A percentile compares a stretch with the other conserved stretches of the same genome.
Evolutionary conservation across 1,140 invertebrate genomes (phyloP).

Genomic region (Apocrypta bakeri): DNA sequence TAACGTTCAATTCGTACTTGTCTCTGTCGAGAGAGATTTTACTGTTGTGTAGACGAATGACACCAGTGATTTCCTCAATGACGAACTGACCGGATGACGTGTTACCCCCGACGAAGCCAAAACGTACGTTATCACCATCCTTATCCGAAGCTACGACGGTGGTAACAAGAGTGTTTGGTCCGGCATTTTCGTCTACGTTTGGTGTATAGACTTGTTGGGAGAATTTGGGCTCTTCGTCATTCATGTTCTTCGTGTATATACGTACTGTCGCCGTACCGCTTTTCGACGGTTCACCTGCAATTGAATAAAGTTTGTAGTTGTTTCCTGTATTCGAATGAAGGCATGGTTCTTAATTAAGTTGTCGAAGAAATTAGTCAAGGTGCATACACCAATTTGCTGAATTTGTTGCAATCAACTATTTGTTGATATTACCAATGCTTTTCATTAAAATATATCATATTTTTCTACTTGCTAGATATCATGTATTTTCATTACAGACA

Average conservation of each 20-base stretch:
- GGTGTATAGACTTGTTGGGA: conserved; percentile 97
- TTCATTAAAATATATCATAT: no score
- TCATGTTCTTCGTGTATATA: conserved; percentile 96
- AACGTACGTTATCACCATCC: conserved; percentile 95
- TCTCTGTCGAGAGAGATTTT: conserved; percentile 88
- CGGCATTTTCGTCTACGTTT: conserved; percentile 96
- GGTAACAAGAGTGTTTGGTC: conserved; percentile 93
- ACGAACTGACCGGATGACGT: conserved; percentile 94
- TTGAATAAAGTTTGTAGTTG: neutral
- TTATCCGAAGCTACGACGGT: conserved; percentile 96
- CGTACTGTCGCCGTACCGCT: conserved; percentile 93
- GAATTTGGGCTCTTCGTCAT: conserved; percentile 97
- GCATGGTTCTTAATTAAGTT: no score
- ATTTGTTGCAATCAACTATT: no score
- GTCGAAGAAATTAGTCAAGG: no score
- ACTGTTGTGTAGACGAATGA: conserved; percentile 91
- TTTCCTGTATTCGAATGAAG: no score
- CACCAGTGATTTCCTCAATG: conserved; percentile 95
- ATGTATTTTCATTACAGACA: no score
- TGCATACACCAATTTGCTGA: no score
- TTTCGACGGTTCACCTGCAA: conserved; percentile 87
- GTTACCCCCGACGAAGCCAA: conserved; percentile 93
- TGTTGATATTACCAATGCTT: no score
- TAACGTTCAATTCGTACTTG: conserved; percentile 96
- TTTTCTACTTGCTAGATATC: no score